Evolutionary conservation across 2,888 invertebrate genomes (phyloP).

Genomic region (Synanthedon formicaeformis): DNA sequence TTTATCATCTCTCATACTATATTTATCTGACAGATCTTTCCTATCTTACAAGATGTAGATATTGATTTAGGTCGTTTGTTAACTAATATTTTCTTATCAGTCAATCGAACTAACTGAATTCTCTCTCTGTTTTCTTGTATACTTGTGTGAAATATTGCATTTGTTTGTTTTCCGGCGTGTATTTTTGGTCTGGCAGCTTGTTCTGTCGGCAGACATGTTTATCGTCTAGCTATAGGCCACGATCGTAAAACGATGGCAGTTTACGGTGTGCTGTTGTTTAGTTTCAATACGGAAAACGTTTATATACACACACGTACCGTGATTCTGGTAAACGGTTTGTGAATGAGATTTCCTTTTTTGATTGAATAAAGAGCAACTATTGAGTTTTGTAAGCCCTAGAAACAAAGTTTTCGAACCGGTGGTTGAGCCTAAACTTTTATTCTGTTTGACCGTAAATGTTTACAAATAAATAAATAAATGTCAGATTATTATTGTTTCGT

Average conservation of each 20-base stretch:
- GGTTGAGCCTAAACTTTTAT: no score
- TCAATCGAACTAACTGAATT: no score
- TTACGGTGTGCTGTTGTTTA: slow-evolving; percentile 35
- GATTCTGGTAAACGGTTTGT: not conserved
- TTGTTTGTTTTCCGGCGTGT: slow-evolving; percentile 12
- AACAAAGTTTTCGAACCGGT: no score
- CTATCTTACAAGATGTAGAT: no score
- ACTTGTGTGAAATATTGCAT: not conserved
- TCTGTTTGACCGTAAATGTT: no score
- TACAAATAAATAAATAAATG: no score
- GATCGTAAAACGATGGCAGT: slow-evolving; percentile 46
- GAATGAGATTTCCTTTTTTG: not conserved
- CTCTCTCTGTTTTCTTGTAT: slow-evolving; percentile 6
- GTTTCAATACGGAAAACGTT: slow-evolving; percentile 21
- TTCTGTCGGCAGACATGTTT: slow-evolving; percentile 49
- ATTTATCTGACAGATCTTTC: no score
- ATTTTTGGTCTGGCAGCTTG: slow-evolving; percentile 19
- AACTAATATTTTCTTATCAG: no score
- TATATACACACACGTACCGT: not conserved
- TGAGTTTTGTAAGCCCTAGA: no score
- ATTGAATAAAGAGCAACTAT: no score
- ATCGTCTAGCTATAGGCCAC: slow-evolving; percentile 39
- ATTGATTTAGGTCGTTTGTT: not conserved
- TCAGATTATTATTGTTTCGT: no score
- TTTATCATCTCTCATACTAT: no score